Conservation (phyloP, 2,113 vertebrate species). For the Microtus ochrogaster region DNA sequence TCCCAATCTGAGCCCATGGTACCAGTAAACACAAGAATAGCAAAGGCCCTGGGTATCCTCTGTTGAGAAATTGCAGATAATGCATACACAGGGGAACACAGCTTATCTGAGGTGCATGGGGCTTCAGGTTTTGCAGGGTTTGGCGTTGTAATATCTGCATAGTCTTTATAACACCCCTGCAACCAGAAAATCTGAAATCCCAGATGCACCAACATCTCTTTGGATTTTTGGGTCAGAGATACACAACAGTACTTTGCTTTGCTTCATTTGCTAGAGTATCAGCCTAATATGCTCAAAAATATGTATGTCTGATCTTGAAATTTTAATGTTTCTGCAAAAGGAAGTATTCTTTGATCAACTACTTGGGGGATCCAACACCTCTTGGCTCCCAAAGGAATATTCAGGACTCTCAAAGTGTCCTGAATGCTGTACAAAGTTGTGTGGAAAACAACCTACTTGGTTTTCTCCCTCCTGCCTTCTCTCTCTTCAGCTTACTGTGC, state of each 20-base stretch:
- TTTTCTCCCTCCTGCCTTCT: neutral
- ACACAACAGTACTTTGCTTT: neutral
- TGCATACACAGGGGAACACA: neutral
- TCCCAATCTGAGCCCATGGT: neutral
- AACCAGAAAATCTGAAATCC: neutral
- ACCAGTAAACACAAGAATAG: neutral
- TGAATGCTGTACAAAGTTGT: neutral
- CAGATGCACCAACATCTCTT: neutral
- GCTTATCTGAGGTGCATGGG: neutral
- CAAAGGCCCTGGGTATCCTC: neutral
- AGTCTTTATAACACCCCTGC: neutral
- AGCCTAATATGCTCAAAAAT: neutral
- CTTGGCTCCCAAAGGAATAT: neutral
- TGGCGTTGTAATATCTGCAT: neutral
- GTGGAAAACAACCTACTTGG: neutral
- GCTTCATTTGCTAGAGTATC: neutral
- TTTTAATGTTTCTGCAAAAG: neutral
- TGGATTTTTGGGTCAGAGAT: neutral
- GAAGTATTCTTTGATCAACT: neutral
- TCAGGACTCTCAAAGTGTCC: neutral
- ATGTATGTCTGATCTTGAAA: slow-evolving; percentile 1
- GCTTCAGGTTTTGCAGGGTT: neutral
- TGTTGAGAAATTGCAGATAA: too few species aligned
- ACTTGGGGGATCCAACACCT: neutral
- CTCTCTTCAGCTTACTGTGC: neutral